Conservation (phyloP, 2,113 vertebrate genomes). For the Oryzias woworae region DNA sequence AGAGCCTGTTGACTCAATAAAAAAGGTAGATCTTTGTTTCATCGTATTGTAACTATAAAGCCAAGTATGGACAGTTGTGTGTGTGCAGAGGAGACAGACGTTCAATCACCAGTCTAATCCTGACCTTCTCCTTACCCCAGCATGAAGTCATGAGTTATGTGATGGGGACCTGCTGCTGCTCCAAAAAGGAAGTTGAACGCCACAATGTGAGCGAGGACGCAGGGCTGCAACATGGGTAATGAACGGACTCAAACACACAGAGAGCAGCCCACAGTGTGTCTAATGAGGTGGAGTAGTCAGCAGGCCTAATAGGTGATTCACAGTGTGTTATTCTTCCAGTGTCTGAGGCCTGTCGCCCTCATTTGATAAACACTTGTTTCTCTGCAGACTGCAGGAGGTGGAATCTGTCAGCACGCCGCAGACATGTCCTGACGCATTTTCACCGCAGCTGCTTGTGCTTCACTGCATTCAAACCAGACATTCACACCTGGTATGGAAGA, state of each 20-base stretch:
- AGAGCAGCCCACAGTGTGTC: slow-evolving; percentile 10
- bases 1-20: too few species aligned
- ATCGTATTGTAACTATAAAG: not conserved
- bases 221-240: not conserved
- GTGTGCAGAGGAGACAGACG: not conserved
- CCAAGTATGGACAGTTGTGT: not conserved
- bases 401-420: slow-evolving; percentile 21
- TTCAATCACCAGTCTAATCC: not conserved
- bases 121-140: not conserved
- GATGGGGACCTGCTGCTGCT: not conserved
- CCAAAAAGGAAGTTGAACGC: not conserved
- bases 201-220: not conserved
- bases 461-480: slow-evolving; percentile 30
- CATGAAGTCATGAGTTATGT: not conserved
- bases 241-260: not conserved
- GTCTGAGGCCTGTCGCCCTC: slow-evolving; percentile 32
- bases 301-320: slow-evolving; percentile 53
- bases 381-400: slow-evolving; percentile 31
- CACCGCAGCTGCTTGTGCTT: slow-evolving; percentile 28
- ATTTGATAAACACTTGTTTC: slow-evolving; percentile 42
- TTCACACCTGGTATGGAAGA: slow-evolving; percentile 16
- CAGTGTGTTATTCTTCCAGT: slow-evolving; percentile 43
- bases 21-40: too few species aligned
- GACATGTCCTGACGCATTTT: slow-evolving; percentile 23
- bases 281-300: slow-evolving; percentile 59